Conservation (phyloP, 1,140 invertebrate genomes). For the Orchesella cincta region DNA sequence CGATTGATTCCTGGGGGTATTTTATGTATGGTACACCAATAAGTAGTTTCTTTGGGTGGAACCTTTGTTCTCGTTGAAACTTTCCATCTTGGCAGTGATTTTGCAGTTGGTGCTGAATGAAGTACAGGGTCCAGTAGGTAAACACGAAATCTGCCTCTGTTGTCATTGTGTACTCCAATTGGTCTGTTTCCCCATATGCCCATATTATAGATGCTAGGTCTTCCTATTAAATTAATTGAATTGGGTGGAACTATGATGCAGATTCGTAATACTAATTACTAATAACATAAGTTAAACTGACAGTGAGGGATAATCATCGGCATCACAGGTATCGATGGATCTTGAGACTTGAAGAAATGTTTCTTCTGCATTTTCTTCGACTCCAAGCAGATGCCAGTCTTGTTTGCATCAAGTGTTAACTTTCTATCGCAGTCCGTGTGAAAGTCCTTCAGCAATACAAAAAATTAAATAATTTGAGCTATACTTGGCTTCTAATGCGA, state of each 20-base stretch:
- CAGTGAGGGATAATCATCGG: conserved; percentile 5
- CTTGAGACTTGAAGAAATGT: conserved; percentile 14
- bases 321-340: conserved; percentile 5
- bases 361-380: neutral
- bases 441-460: neutral
- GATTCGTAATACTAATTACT: no score
- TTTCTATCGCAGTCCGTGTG: neutral
- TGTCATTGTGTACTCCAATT: neutral
- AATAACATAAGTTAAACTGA: no score
- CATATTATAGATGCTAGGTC: neutral
- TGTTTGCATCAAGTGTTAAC: neutral
- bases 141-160: neutral
- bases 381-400: conserved; percentile 19
- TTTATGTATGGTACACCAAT: neutral
- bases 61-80: neutral
- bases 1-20: neutral
- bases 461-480: neutral
- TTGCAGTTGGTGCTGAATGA: neutral
- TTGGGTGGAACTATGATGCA: neutral
- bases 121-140: neutral
- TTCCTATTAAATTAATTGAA: neutral
- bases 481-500: neutral
- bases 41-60: neutral
- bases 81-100: conserved; percentile 6
- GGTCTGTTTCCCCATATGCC: conserved; percentile 8